phyloP scores from a whole-genome alignment of 2,888 invertebrate genomes.

The Punctoribates punctum region DNA sequence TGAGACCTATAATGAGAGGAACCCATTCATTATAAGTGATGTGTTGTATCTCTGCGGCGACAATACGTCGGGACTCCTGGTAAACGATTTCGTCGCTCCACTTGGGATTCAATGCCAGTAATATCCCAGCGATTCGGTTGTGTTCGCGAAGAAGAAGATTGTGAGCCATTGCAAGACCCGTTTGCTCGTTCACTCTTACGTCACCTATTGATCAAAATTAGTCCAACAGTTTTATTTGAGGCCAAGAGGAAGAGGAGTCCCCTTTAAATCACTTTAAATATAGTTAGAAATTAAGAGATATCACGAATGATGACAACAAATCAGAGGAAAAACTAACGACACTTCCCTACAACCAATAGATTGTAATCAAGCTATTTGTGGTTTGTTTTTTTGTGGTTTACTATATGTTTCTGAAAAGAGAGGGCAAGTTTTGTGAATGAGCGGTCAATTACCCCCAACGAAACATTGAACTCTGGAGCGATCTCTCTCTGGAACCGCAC shows the following conservation, averaged over 20 bases:
- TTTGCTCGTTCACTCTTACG: slow-evolving; percentile 48
- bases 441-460: slow-evolving; percentile 43
- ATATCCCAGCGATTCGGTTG: slow-evolving; percentile 46
- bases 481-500: slow-evolving; percentile 43
- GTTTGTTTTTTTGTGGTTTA: too few relatives aligned
- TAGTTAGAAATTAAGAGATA: too few relatives aligned
- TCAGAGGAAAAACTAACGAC: too few relatives aligned
- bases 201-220: slow-evolving; percentile 44
- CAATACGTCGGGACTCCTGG: slow-evolving; percentile 47
- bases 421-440: too few relatives aligned
- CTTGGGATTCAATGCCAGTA: slow-evolving; percentile 45
- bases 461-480: slow-evolving; percentile 40
- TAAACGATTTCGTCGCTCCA: slow-evolving; percentile 48
- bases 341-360: too few relatives aligned
- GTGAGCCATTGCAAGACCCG: slow-evolving; percentile 46
- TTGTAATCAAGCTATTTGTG: too few relatives aligned
- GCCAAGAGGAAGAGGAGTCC: too few relatives aligned
- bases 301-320: too few relatives aligned
- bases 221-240: background rate
- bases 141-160: slow-evolving; percentile 47
- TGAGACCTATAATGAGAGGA: slow-evolving; percentile 47
- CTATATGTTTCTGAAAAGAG: too few relatives aligned
- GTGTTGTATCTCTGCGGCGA: slow-evolving; percentile 47
- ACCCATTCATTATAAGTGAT: slow-evolving; percentile 48
- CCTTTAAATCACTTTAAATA: too few relatives aligned